phyloP scores from a whole-genome alignment of 1,140 invertebrate genomes.

The Caenorhabditis elegans region DNA sequence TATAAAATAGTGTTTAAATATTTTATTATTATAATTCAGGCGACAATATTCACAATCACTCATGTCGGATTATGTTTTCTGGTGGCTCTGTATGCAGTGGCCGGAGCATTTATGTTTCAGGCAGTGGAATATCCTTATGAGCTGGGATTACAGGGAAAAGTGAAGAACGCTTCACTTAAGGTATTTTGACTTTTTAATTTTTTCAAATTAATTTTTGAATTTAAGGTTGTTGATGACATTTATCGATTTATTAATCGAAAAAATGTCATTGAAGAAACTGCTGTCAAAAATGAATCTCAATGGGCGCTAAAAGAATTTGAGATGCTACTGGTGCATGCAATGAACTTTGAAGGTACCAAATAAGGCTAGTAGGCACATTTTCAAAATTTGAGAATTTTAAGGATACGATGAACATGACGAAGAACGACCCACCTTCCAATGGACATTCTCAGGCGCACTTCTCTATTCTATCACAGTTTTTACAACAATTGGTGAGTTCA shows the following conservation, averaged over 20 bases:
- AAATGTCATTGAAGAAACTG: slow-evolving; percentile 67
- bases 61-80: slow-evolving; percentile 88
- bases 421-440: slow-evolving; percentile 70
- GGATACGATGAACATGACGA: slow-evolving; percentile 77
- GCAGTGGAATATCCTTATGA: slow-evolving; percentile 72
- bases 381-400: slow-evolving; percentile 13
- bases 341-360: slow-evolving; percentile 72
- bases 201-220: not conserved
- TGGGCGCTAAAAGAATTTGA: slow-evolving; percentile 78
- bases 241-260: slow-evolving; percentile 49
- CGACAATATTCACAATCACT: slow-evolving; percentile 71
- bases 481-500: slow-evolving; percentile 77
- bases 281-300: slow-evolving; percentile 74
- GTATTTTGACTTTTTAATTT: not conserved
- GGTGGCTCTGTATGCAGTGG: slow-evolving; percentile 88
- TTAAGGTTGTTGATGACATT: slow-evolving; percentile 49
- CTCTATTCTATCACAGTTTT: slow-evolving; percentile 81
- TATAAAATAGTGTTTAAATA: no score
- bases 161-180: slow-evolving; percentile 63
- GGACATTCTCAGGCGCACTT: slow-evolving; percentile 78
- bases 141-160: slow-evolving; percentile 69
- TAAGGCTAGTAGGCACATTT: not conserved
- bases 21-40: no score
- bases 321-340: slow-evolving; percentile 75
- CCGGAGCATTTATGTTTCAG: slow-evolving; percentile 88